Base-by-base conservation (phyloP, 1,140 invertebrate genomes). In the Theocolax elegans region DNA sequence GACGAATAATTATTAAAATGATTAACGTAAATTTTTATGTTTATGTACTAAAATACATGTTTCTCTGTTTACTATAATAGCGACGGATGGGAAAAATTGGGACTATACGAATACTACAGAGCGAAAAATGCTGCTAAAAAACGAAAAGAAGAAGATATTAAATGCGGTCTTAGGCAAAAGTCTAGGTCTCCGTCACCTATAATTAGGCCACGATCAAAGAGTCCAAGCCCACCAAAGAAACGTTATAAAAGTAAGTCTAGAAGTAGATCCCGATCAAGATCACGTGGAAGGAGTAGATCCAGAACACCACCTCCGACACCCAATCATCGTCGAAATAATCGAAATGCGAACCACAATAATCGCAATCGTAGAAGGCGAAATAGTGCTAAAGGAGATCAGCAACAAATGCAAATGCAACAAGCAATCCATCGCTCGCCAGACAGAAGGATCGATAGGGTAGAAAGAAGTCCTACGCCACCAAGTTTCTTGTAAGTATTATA, bases 11-110 rank as follows among this genome's bases (percentile, higher is more conserved):
- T 35, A 6, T 35, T 6, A 6, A 35, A 35, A 35, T 35, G 31
- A 35, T 35, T 35, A n/a, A n/a, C n/a, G 31, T 35, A 35, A 35
- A 35, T 10, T 35, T 35, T n/a, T n/a, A n/a, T n/a, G n/a, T n/a
- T n/a, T n/a, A n/a, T n/a, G n/a, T n/a, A n/a, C n/a, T n/a, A n/a
- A n/a, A n/a, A n/a, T 35, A 35, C 31, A 6, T 58, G 38, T 21
- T 38, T 58, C n/a, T 25, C 3, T 44, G 42, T 46, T 21, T n/a
- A 88, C 87, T 69, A n/a, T n/a, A n/a, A n/a, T 79, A 97, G 95
- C 86, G 97, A 99, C 81, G 97, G 97, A 44, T 99, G 97, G 97
- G 97, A 99, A 82, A 97, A 97, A 84, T 87, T 98, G 77, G 96
- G 95, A 67, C 87, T 99, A 21, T 98, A 98, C 84, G 97, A 99